A percentile compares a stretch with the other conserved stretches of the same genome.
phyloP scores from a whole-genome alignment of 2,113 vertebrate species.

The Tyto alba region DNA sequence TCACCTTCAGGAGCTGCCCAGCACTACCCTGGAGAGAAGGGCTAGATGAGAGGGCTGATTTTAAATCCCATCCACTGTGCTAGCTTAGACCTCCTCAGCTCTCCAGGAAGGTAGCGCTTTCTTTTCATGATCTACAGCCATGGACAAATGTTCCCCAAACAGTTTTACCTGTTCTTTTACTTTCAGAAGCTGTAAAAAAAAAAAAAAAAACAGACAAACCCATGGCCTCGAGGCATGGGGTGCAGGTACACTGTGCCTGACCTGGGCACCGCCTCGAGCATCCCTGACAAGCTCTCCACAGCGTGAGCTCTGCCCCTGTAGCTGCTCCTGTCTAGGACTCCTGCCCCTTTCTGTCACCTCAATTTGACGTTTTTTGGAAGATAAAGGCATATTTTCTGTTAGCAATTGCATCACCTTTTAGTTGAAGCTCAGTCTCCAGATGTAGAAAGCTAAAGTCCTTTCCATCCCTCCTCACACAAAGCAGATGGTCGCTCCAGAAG shows the following conservation, averaged over 20 bases:
- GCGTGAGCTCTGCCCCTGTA: rapidly evolving
- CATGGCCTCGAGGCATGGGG: too few species aligned
- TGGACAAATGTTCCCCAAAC: neutral
- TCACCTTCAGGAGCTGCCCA: neutral
- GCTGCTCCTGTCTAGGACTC: neutral
- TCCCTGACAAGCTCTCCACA: neutral
- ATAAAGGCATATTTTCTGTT: neutral
- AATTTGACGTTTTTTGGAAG: neutral
- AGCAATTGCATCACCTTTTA: neutral
- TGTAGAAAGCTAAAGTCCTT: neutral
- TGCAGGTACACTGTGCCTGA: neutral
- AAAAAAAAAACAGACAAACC: neutral
- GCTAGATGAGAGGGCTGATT: neutral
- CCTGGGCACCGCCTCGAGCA: neutral
- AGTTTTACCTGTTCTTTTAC: neutral
- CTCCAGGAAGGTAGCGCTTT: neutral
- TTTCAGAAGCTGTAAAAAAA: neutral
- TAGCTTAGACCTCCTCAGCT: neutral
- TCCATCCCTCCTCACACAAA: neutral
- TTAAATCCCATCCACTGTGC: neutral
- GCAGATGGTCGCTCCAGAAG: neutral
- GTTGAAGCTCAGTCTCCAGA: neutral
- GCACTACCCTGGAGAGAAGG: neutral
- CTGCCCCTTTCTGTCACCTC: neutral
- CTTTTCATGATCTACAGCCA: neutral